phyloP scores from a whole-genome alignment of 2,113 vertebrate genomes.

The Alosa alosa region DNA sequence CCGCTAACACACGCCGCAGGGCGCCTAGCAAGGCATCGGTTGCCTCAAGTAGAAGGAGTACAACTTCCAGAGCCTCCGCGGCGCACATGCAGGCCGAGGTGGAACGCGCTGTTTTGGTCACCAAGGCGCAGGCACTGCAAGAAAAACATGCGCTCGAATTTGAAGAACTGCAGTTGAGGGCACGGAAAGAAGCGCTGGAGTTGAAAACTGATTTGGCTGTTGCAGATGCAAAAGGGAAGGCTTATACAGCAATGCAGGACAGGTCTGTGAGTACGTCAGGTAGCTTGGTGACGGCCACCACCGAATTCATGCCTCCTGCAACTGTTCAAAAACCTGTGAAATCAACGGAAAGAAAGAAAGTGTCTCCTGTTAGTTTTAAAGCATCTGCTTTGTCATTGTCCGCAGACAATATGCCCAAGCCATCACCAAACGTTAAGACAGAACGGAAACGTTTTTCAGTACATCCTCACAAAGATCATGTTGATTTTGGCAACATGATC shows the following conservation, averaged over 20 bases:
- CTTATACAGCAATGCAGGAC: neutral
- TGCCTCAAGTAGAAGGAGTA: neutral
- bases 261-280: neutral
- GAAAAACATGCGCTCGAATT: neutral
- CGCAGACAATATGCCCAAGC: neutral
- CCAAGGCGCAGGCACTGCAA: neutral
- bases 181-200: neutral
- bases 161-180: neutral
- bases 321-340: neutral
- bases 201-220: neutral
- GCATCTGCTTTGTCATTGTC: neutral
- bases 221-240: neutral
- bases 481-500: neutral
- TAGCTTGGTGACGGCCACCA: neutral
- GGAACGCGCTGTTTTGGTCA: neutral
- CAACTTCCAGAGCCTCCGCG: neutral
- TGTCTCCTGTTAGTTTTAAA: neutral
- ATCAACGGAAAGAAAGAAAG: neutral
- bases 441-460: neutral
- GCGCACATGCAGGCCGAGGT: neutral
- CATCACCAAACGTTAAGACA: neutral
- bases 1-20: too few species aligned
- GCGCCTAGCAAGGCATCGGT: neutral
- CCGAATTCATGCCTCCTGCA: neutral
- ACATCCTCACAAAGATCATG: too few species aligned